Conservation (phyloP, 1,140 invertebrate species). For the Melipona quadrifasciata region DNA sequence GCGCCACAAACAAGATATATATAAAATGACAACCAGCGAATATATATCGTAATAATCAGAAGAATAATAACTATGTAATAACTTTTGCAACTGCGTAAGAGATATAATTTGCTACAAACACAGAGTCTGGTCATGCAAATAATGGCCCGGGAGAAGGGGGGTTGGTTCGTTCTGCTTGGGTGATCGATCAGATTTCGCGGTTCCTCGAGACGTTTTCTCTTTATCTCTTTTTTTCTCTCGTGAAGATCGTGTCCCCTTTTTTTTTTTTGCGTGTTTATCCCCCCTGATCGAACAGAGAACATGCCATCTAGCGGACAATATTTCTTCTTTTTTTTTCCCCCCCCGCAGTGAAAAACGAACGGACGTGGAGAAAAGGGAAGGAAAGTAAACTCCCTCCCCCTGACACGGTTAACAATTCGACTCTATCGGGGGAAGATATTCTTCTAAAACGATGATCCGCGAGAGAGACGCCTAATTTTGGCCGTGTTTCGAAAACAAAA, state of each 20-base stretch:
- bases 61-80: conserved; percentile 69
- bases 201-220: not conserved
- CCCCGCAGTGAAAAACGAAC: not conserved
- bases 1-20: conserved; percentile 43
- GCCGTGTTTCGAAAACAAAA: not conserved
- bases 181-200: conserved; percentile 67
- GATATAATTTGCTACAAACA: conserved; percentile 81
- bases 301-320: not conserved
- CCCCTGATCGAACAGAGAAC: not conserved
- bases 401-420: too few relatives aligned
- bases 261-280: not conserved
- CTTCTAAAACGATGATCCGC: not conserved
- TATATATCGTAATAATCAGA: conserved; percentile 45
- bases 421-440: too few relatives aligned
- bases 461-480: not conserved
- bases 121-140: conserved; percentile 82
- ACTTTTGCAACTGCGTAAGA: conserved; percentile 79
- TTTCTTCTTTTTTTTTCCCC: not conserved
- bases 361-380: not conserved
- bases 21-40: conserved; percentile 67
- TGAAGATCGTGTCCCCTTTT: not conserved
- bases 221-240: not conserved
- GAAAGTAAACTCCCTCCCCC: not conserved
- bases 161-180: conserved; percentile 76
- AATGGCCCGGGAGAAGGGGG: conserved; percentile 80